Percentiles rank a stretch among this genome's conserved stretches.
Conservation (phyloP, 2,113 vertebrate genomes). For the Prochilodus magdalenae region DNA sequence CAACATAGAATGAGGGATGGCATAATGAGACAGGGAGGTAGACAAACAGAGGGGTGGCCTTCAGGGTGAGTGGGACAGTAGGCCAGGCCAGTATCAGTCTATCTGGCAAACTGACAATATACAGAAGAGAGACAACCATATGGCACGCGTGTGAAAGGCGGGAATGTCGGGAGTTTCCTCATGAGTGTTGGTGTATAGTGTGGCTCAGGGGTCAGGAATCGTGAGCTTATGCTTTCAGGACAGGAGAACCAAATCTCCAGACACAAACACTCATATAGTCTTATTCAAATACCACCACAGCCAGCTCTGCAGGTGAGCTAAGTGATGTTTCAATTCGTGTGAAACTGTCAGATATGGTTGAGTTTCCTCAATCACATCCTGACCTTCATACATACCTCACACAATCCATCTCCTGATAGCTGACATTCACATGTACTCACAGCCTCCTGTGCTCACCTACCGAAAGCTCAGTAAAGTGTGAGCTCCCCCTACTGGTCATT, state of each 20-base stretch:
- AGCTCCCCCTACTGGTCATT: conserved; percentile 44
- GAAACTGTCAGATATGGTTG: conserved; percentile 9
- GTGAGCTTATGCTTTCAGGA: neutral
- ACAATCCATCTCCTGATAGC: conserved; percentile 13
- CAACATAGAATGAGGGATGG: conserved; percentile 54
- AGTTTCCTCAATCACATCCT: conserved; percentile 26
- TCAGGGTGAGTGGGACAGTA: conserved; percentile 55
- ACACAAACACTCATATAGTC: neutral
- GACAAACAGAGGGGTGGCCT: neutral
- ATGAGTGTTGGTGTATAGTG: neutral
- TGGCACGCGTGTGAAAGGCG: conserved; percentile 11
- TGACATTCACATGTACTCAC: neutral
- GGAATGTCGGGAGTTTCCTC: neutral
- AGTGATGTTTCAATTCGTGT: neutral
- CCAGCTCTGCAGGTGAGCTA: neutral
- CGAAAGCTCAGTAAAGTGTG: conserved; percentile 32
- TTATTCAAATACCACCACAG: neutral
- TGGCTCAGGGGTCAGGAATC: neutral
- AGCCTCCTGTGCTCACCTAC: neutral
- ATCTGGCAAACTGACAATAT: conserved; percentile 61
- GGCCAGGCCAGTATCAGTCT: conserved; percentile 72
- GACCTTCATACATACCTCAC: conserved; percentile 37
- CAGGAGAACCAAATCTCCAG: neutral
- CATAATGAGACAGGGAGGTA: conserved; percentile 53
- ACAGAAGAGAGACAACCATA: conserved; percentile 65